Conservation (phyloP, 2,888 invertebrate genomes). For the Lasioglossum lativentre region DNA sequence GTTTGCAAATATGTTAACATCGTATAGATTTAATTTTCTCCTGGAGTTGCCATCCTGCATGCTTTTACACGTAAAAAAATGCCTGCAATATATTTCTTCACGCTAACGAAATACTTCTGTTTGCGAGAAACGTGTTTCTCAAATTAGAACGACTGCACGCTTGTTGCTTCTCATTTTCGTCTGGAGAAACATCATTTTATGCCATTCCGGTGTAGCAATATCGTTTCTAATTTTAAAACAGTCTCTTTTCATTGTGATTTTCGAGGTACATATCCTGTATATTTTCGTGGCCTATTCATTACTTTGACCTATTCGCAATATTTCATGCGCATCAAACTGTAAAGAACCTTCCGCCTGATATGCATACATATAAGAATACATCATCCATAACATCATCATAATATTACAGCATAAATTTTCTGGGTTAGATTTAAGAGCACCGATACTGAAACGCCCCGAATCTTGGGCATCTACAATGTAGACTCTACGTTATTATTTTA, state of each 20-base stretch:
- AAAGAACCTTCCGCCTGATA: conserved; percentile 3
- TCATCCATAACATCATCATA: conserved; percentile 3
- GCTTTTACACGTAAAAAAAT: neutral
- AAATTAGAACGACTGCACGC: neutral
- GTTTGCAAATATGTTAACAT: neutral
- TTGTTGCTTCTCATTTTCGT: neutral
- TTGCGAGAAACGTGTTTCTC: neutral
- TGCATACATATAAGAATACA: conserved; percentile 5
- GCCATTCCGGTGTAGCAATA: neutral
- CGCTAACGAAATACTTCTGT: neutral
- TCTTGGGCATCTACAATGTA: neutral
- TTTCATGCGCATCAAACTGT: neutral
- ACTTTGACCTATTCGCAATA: neutral
- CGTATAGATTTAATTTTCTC: neutral
- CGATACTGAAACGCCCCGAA: neutral
- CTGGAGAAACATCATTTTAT: neutral
- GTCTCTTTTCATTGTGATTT: neutral
- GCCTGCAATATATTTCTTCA: neutral
- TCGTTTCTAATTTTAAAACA: neutral
- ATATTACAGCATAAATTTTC: neutral
- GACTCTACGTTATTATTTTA: neutral
- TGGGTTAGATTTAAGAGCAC: neutral
- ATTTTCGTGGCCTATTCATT: neutral
- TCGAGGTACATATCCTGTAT: neutral
- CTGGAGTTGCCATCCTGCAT: neutral